Percentiles rank a stretch among this genome's conserved stretches.
Evolutionary conservation across 2,113 vertebrate genomes (phyloP).

Genomic region (Misgurnus anguillicaudatus): DNA sequence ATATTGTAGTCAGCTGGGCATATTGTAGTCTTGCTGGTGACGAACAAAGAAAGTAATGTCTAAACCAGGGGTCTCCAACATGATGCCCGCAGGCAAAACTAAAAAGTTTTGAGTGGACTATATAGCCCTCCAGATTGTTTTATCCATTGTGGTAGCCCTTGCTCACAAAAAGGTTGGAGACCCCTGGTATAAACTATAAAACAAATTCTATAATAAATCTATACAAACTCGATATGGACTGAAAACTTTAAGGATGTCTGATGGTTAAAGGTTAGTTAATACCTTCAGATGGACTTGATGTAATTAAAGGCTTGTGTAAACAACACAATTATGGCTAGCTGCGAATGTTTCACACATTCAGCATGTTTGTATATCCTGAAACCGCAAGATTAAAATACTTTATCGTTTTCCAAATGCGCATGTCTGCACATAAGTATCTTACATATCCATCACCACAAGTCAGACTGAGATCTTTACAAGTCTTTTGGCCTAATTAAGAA

Average conservation of each 20-base stretch:
- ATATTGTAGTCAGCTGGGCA: constrained; percentile 8
- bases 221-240: background rate
- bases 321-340: constrained; percentile 13
- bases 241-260: background rate
- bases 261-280: background rate
- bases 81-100: no score
- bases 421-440: constrained; percentile 13
- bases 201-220: no score
- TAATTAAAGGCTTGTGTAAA: background rate
- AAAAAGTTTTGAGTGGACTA: no score
- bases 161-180: no score
- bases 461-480: constrained; percentile 62
- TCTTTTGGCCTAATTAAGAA: constrained; percentile 77
- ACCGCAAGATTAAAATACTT: background rate
- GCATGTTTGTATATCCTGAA: background rate
- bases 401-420: background rate
- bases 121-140: no score
- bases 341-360: background rate
- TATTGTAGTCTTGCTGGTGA: constrained; percentile 15
- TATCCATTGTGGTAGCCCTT: no score
- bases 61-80: no score
- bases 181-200: no score
- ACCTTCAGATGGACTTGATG: background rate
- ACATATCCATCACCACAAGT: constrained; percentile 43
- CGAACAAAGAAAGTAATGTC: background rate